Percentiles rank a stretch among this genome's conserved stretches.
Evolutionary conservation across 1,140 invertebrate species (phyloP).

Genomic region (Campoletis sonorensis): DNA sequence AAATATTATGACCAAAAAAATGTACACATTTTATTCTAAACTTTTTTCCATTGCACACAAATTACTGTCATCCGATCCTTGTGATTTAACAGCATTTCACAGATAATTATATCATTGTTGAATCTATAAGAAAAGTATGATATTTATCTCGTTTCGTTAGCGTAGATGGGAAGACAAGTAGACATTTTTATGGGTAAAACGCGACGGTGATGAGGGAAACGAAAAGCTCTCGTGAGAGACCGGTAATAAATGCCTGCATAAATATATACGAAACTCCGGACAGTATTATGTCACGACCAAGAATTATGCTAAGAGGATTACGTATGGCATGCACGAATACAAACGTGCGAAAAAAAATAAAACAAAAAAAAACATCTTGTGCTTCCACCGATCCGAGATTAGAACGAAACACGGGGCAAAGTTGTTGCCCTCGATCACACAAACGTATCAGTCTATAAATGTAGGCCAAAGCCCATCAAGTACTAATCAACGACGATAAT

Average conservation of each 20-base stretch:
- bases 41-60: too few species aligned
- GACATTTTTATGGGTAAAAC: too few species aligned
- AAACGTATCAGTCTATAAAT: not conserved
- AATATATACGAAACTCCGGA: slow-evolving; percentile 20
- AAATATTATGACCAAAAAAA: too few species aligned
- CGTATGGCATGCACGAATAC: slow-evolving; percentile 42
- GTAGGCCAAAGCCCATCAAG: not conserved
- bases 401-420: not conserved
- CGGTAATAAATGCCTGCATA: slow-evolving; percentile 41
- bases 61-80: too few species aligned
- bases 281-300: slow-evolving; percentile 44
- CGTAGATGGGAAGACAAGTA: too few species aligned
- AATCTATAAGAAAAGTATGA: not conserved
- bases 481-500: too few species aligned
- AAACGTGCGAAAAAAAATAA: not conserved
- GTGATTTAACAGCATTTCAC: too few species aligned
- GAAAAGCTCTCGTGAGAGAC: slow-evolving; percentile 7
- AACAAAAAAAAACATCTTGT: slow-evolving; percentile 2
- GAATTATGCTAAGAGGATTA: slow-evolving; percentile 48
- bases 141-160: not conserved
- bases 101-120: too few species aligned
- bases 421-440: not conserved
- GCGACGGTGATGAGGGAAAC: not conserved
- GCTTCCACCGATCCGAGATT: not conserved
- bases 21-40: too few species aligned